phyloP scores from a whole-genome alignment of 2,888 invertebrate species.

The Agonopterix heracliana region DNA sequence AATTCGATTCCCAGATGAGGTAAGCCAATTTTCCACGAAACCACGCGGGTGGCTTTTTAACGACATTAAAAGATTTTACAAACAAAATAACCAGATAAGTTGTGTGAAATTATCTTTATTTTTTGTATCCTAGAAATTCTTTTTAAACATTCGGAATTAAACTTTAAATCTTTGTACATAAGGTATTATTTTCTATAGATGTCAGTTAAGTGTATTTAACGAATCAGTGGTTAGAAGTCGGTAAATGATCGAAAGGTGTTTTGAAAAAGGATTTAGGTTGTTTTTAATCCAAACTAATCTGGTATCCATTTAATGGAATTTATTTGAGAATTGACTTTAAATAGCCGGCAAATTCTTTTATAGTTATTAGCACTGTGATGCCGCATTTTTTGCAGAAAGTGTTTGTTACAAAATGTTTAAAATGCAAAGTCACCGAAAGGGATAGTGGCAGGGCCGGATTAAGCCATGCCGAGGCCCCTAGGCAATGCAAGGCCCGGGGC shows the following conservation, averaged over 20 bases:
- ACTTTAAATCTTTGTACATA: background rate
- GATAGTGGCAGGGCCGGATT: too few species aligned
- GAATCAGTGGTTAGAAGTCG: constrained; percentile 10
- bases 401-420: too few species aligned
- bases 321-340: background rate
- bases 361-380: background rate
- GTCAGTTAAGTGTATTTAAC: constrained; percentile 6
- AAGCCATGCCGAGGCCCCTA: too few species aligned
- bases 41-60: constrained; percentile 50
- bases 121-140: constrained; percentile 5
- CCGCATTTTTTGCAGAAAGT: too few species aligned
- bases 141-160: background rate
- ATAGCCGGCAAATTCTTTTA: background rate
- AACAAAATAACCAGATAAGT: constrained; percentile 32
- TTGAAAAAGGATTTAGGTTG: constrained; percentile 17
- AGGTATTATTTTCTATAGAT: background rate
- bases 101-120: constrained; percentile 22
- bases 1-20: constrained; percentile 29
- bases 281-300: constrained; percentile 16
- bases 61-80: constrained; percentile 35
- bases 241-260: constrained; percentile 22
- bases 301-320: constrained; percentile 17
- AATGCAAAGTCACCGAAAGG: too few species aligned
- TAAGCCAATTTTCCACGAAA: constrained; percentile 44
- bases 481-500: too few species aligned